phyloP scores from a whole-genome alignment of 1,140 invertebrate species.

The Manduca sexta region DNA sequence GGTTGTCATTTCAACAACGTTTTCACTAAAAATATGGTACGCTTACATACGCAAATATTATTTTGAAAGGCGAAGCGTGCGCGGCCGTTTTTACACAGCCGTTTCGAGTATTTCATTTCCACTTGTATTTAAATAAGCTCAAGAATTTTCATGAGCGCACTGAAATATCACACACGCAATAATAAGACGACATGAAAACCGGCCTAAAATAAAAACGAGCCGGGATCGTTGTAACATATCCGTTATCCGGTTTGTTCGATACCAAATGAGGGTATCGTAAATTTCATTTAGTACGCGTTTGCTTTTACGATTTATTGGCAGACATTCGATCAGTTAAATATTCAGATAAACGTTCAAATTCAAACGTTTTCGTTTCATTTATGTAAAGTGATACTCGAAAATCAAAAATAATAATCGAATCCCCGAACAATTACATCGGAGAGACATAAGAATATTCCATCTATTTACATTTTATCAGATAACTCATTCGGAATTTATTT shows the following conservation, averaged over 20 bases:
- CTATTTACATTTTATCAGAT: too few species aligned
- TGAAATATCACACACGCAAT: conserved; percentile 11
- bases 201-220: too few species aligned
- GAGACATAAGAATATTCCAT: too few species aligned
- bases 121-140: conserved; percentile 16
- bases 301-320: conserved; percentile 16
- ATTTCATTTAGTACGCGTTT: conserved; percentile 9
- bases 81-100: conserved; percentile 5
- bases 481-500: conserved; percentile 15
- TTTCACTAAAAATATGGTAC: conserved; percentile 28
- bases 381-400: too few species aligned
- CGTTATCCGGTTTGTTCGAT: too few species aligned
- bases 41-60: conserved; percentile 17
- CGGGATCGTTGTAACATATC: too few species aligned
- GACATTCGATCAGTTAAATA: conserved; percentile 10
- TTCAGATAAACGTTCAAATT: neutral
- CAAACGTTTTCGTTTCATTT: too few species aligned
- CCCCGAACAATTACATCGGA: too few species aligned
- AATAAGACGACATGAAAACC: too few species aligned
- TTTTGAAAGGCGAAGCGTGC: conserved; percentile 12
- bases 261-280: conserved; percentile 9
- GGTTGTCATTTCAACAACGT: conserved; percentile 35
- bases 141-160: conserved; percentile 15
- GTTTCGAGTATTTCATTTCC: conserved; percentile 11
- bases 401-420: neutral